Evolutionary conservation across 2,888 invertebrate genomes (phyloP), one percentile per base, ranked within the genome.

Genomic region (Hypolimnas misippus): DNA sequence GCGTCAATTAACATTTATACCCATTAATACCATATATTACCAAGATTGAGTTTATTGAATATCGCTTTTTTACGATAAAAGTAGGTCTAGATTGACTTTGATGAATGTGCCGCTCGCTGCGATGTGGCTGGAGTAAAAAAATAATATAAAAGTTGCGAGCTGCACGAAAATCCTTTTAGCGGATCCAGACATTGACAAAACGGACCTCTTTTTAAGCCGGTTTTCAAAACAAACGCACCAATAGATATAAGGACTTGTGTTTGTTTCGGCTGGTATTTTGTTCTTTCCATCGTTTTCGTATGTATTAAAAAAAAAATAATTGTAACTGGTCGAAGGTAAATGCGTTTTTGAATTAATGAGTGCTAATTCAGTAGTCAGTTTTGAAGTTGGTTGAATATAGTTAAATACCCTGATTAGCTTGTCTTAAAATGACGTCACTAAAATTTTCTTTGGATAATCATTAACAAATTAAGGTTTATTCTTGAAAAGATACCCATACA

Each of bases 161-260:
- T 65, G 69, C 71, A 71, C 66, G 71, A 59, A 66, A 71, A 71
- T 63, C 70, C 67, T 70, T 70, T 71, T 68, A 71, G 63, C 65
- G 62, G 59, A 63, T 62, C 57, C 62, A 67, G 70, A 68, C 70
- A 61, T 68, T 65, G 70, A 67, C 67, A 65, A 65, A 67, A 62
- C 59, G 62, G 49, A 65, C 42, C 58, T 50, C 40, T 60, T 57
- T 57, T 62, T 62, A 64, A 58, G 59, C 57, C 63, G 55, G 51
- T 59, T 64, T 51, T 53, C 44, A 54, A 65, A 67, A 65, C 63
- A 63, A 60, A 62, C 44, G 63, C 61, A 59, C 54, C 40, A 19
- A 53, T 57, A 63, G 57, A 63, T 61, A 42, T 29, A 63, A 51
- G 14, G 40, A 60, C 44, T 44, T 38, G 19, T 38, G 12, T n/a